Evolutionary conservation across 2,888 invertebrate genomes (phyloP), one percentile per base, ranked within the genome.

Genomic region (Strigamia crassipes): DNA sequence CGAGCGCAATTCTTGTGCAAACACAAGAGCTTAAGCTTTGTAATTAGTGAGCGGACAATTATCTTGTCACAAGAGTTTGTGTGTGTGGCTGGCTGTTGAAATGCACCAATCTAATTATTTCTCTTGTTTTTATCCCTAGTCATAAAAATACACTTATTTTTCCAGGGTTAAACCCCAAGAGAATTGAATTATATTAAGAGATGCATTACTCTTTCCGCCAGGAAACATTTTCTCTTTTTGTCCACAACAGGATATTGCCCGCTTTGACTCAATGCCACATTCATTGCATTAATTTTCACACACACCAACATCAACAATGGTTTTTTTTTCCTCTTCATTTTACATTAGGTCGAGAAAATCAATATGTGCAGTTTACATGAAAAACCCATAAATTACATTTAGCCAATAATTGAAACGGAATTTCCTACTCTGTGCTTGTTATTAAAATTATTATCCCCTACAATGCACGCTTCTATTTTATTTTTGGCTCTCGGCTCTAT

Each of bases 51-150:
- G 73, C 73, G 73, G 73, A 73, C 73, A 73, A 73, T 73, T 73
- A 73, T 73, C 73, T 73, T 73, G 73, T 73, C 73, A 73, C 73
- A 31, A 31, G 27, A 31, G 73, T 73, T 31, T 73, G 73, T 73
- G 73, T 73, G n/a, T n/a, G 73, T 73, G 73, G 23, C 73, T 31
- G 73, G 73, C 73, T 73, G 73, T 73, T 73, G 73, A 73, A 73
- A 31, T 73, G 73, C 73, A 31, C 73, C 73, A 73, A 73, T 73
- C 73, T 73, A 73, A 73, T 73, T 73, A 73, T 73, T 73, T 73
- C 73, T 10, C 73, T 73, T 73, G 31, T 73, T 73, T 66, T 73
- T 73, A 73, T 31, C 73, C 73, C 12, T 1, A 12, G 73, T 27
- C 73, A 73, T 73, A 73, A 73, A 73, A 73, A 73, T 73, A 73